Conservation (phyloP, 2,113 vertebrate genomes). For the Notarius lentiginosus region DNA sequence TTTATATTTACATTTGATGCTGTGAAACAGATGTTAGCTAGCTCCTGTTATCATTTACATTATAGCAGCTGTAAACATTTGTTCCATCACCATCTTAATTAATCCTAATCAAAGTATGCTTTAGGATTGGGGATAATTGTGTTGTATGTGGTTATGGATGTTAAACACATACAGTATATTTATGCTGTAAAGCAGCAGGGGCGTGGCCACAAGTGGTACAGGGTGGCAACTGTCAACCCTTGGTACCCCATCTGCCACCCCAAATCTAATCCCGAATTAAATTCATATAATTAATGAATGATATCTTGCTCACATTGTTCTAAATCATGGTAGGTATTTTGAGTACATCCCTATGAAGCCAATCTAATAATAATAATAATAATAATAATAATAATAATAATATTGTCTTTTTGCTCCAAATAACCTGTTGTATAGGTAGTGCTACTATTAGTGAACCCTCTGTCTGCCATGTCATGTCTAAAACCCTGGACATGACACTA, state of each 20-base stretch:
- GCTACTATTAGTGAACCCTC: background rate
- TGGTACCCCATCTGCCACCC: background rate
- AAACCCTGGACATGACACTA: background rate
- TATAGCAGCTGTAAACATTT: background rate
- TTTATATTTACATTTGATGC: background rate
- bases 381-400: too few species aligned
- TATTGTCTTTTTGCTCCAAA: too few species aligned
- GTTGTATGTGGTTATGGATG: background rate
- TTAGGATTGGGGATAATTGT: background rate
- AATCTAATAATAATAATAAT: too few species aligned
- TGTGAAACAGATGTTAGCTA: background rate
- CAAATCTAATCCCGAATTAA: background rate
- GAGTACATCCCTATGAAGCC: too few species aligned
- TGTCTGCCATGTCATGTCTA: background rate
- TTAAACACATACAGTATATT: background rate
- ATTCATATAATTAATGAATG: background rate
- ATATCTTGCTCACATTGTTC: background rate
- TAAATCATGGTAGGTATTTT: background rate
- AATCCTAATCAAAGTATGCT: background rate
- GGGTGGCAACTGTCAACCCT: background rate
- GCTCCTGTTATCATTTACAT: background rate
- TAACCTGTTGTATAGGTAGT: background rate
- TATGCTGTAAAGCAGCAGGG: background rate
- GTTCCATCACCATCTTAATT: background rate
- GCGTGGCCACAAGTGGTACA: background rate